Base-by-base conservation (phyloP, 2,113 vertebrate genomes). In the Hiodon alosoides region DNA sequence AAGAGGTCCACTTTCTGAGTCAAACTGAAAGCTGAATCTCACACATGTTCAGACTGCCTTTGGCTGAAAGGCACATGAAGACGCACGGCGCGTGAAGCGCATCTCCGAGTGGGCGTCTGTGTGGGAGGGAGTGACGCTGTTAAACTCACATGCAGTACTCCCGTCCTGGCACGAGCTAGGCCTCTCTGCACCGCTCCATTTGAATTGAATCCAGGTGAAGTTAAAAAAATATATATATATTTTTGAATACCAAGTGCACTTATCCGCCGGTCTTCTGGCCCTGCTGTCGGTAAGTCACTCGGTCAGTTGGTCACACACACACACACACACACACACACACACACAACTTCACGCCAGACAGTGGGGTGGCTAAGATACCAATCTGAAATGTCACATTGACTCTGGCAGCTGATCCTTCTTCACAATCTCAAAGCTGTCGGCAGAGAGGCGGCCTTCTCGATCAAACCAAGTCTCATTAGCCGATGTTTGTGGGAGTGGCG, bases 181-280 rank as follows among this genome's bases (percentile, higher is more conserved):
- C 50, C n/a, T 10, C 47, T 13, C 11, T 13, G 5, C 3, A 13
- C 50, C 67, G n/a, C 3, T 46, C 6, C 3, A 6, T 57, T 57
- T 71, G 69, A 66, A 5, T 9, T 66, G 62, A 50, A 13, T 47
- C 64, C 62, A 74, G 52, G 73, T 54, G 72, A 73, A 53, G 31
- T 73, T 4, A 52, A 17, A 46, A 52, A 51, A 69, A 31, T 31
- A 1, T 31, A 31, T 31, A 31, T 31, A 31, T 31, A 31, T 31
- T 14, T 55, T 70, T 17, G 47, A 51, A 8, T 13, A 72, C 72
- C 68, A 77, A 71, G n/a, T 58, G 59, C 61, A 67, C 47, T 77
- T 71, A 77, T 54, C 72, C 31, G 14, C 52, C 72, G 57, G 61
- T 66, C 66, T 62, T 55, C 64, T 14, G 60, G 6, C 59, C 10